Evolutionary conservation across 2,888 invertebrate species (phyloP).

Genomic region (Harpalus rufipes): DNA sequence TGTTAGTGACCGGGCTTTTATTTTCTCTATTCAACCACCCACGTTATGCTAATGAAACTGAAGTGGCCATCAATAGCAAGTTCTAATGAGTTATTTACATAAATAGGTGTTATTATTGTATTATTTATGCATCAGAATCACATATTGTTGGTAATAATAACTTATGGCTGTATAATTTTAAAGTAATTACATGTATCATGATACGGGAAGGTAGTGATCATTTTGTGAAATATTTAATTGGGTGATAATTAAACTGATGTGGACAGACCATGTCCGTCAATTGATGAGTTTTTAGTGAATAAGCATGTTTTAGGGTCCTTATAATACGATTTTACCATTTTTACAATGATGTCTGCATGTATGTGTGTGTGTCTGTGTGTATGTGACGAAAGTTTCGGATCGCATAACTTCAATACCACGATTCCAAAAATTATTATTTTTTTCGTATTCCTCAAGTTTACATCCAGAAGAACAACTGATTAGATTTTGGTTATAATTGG

Average conservation of each 20-base stretch:
- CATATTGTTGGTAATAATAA: not conserved
- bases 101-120: conserved; percentile 17
- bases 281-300: too few species aligned
- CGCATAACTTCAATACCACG: too few species aligned
- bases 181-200: not conserved
- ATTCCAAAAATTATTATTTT: too few species aligned
- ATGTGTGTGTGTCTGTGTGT: too few species aligned
- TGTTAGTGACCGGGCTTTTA: conserved; percentile 45
- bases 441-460: too few species aligned
- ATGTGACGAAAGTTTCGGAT: too few species aligned
- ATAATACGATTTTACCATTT: too few species aligned
- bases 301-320: too few species aligned
- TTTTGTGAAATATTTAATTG: not conserved
- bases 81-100: conserved; percentile 23
- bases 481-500: too few species aligned
- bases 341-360: too few species aligned
- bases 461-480: too few species aligned
- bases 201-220: not conserved
- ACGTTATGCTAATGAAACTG: conserved; percentile 47
- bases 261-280: too few species aligned
- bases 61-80: not conserved
- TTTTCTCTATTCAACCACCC: conserved; percentile 32
- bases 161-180: not conserved
- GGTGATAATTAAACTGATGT: not conserved
- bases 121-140: conserved; percentile 7